Conservation (phyloP, 2,797 vertebrate genomes). For the Tympanoctomys barrerae region DNA sequence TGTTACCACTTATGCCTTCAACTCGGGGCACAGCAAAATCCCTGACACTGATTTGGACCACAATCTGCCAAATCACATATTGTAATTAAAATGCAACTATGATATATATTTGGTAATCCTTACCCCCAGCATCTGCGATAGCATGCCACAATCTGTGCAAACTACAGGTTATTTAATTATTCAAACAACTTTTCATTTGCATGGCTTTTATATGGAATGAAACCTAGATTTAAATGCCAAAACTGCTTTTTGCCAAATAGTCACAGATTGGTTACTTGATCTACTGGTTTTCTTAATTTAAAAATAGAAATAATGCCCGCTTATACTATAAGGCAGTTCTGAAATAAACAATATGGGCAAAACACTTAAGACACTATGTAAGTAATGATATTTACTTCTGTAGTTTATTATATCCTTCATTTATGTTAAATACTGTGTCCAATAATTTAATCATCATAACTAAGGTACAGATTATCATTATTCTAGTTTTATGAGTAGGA, state of each 20-base stretch:
- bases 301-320: conserved; percentile 43
- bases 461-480: background rate
- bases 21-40: background rate
- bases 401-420: background rate
- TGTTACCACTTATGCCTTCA: background rate
- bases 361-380: background rate
- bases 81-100: conserved; percentile 17
- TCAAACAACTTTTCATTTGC: conserved; percentile 18
- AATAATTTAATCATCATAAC: background rate
- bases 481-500: background rate
- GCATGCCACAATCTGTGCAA: background rate
- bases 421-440: background rate
- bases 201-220: conserved; percentile 17
- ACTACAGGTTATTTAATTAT: background rate
- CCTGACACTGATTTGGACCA: conserved; percentile 6
- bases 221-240: background rate
- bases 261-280: background rate
- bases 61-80: background rate
- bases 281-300: conserved; percentile 30
- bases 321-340: conserved; percentile 41
- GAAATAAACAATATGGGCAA: conserved; percentile 6
- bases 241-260: conserved; percentile 33
- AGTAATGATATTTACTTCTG: background rate
- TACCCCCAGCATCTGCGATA: background rate
- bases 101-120: background rate